Conservation (phyloP, 2,797 vertebrate species). For the Coreius guichenoti region DNA sequence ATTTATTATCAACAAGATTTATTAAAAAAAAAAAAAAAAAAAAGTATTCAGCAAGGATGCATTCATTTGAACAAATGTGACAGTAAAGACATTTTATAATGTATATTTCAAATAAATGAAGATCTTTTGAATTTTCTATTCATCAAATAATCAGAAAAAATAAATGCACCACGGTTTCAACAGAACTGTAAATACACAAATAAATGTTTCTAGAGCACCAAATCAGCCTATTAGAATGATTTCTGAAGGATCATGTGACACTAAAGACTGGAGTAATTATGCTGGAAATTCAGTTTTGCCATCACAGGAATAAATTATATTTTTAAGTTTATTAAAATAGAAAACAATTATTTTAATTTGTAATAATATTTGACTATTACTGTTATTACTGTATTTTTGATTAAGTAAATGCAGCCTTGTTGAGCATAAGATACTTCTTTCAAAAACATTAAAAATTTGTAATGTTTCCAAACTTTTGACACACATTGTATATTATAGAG, state of each 20-base stretch:
- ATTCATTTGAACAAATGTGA: background rate
- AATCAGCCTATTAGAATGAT: background rate
- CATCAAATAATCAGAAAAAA: too few species aligned
- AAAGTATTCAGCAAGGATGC: background rate
- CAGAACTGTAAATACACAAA: background rate
- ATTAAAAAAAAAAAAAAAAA: too few species aligned
- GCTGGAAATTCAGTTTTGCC: background rate
- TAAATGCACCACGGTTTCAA: background rate
- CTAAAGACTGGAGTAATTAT: background rate
- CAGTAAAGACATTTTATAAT: background rate
- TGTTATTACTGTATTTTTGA: background rate
- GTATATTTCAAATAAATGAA: background rate
- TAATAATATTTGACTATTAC: background rate
- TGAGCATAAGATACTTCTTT: background rate
- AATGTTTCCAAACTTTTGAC: too few species aligned
- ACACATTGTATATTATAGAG: too few species aligned
- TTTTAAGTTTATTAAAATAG: background rate
- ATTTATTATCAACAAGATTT: background rate
- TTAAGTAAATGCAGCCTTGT: background rate
- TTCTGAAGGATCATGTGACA: too few species aligned
- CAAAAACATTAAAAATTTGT: too few species aligned
- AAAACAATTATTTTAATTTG: background rate
- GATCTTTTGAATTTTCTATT: background rate
- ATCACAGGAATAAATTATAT: background rate
- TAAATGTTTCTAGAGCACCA: background rate